A percentile compares a stretch with the other conserved stretches of the same genome.
Conservation (phyloP, 2,113 vertebrate genomes). For the Phodopus roborovskii region DNA sequence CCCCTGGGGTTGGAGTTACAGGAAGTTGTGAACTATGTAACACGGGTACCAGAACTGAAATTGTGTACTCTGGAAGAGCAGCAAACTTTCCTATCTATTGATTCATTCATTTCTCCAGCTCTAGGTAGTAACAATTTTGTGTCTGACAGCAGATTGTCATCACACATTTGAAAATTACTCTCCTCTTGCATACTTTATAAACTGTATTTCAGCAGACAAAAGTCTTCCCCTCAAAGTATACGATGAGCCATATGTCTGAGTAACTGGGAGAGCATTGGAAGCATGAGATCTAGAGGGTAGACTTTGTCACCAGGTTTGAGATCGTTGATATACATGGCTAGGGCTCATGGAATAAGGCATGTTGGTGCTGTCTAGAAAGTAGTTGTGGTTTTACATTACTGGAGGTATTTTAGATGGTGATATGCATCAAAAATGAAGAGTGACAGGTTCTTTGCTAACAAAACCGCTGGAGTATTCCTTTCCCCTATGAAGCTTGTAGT, state of each 20-base stretch:
- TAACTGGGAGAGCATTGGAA: background rate
- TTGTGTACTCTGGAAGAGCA: background rate
- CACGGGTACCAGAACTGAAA: background rate
- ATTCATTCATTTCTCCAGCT: background rate
- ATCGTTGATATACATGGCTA: background rate
- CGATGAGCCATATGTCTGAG: background rate
- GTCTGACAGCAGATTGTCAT: background rate
- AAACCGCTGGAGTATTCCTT: background rate
- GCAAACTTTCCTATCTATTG: background rate
- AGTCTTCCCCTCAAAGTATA: background rate
- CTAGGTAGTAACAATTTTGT: background rate
- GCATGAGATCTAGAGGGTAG: background rate
- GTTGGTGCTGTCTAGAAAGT: background rate
- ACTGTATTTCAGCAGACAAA: background rate
- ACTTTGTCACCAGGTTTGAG: background rate
- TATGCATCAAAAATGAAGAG: background rate
- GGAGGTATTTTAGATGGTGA: background rate
- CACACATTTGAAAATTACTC: background rate
- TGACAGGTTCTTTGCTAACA: background rate
- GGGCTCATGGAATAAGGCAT: too few relatives aligned
- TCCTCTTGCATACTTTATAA: background rate
- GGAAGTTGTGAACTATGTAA: background rate
- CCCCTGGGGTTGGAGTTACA: background rate
- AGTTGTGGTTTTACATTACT: background rate
- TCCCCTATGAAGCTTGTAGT: background rate